Percentiles rank a stretch among this genome's conserved stretches.
Conservation (phyloP, 2,888 invertebrate genomes). For the Hyposoter dolosus region DNA sequence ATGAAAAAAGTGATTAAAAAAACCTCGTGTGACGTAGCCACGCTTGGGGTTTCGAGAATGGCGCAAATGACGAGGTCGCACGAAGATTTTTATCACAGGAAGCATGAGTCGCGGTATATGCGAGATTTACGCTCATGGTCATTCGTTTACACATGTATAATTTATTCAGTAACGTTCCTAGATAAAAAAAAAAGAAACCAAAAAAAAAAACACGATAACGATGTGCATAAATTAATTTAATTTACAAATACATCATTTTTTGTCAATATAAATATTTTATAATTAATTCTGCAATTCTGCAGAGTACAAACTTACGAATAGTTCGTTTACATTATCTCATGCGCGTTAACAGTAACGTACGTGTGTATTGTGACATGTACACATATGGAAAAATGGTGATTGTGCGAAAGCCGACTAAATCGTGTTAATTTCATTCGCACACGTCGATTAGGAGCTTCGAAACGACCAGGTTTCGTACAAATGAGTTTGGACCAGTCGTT, state of each 20-base stretch:
- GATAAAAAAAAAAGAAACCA: not conserved
- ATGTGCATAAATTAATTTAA: not conserved
- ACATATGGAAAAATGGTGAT: not conserved
- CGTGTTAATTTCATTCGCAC: not conserved
- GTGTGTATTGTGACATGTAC: not conserved
- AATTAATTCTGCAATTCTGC: not conserved
- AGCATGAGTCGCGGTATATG: constrained; percentile 54
- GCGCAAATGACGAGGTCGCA: constrained; percentile 40
- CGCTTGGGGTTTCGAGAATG: constrained; percentile 36
- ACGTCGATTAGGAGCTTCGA: constrained; percentile 7
- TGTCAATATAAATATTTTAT: too few species aligned
- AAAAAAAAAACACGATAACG: not conserved
- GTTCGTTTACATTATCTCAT: not conserved
- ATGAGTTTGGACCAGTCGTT: not conserved
- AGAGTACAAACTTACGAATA: not conserved
- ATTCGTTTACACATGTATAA: not conserved
- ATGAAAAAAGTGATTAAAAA: constrained; percentile 10
- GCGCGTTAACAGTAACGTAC: not conserved
- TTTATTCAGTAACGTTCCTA: not conserved
- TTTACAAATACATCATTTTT: not conserved
- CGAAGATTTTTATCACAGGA: constrained; percentile 67
- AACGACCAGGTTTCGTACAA: constrained; percentile 4
- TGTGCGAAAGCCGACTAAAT: not conserved
- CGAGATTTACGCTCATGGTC: constrained; percentile 49
- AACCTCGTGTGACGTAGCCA: constrained; percentile 31